Conservation (phyloP, 2,113 vertebrate species). For the Proteles cristata region DNA sequence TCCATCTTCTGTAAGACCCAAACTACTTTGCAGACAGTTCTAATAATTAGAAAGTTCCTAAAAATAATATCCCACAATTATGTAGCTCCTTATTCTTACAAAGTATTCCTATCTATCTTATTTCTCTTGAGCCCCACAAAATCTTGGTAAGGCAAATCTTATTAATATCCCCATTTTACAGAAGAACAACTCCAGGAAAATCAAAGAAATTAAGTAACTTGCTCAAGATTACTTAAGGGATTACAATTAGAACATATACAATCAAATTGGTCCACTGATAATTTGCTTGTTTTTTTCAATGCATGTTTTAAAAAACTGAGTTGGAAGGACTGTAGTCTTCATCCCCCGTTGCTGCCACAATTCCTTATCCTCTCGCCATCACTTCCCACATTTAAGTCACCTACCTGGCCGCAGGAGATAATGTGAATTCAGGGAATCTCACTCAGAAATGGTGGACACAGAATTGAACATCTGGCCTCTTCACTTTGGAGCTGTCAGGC, state of each 20-base stretch:
- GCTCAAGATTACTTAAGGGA: neutral
- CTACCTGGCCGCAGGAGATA: neutral
- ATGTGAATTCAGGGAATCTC: neutral
- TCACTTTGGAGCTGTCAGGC: neutral
- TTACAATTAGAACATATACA: neutral
- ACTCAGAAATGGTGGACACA: neutral
- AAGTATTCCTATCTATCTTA: neutral
- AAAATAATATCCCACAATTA: neutral
- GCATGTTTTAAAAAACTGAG: neutral
- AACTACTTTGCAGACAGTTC: neutral
- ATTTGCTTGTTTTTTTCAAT: neutral
- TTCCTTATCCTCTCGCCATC: neutral
- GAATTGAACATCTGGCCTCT: neutral
- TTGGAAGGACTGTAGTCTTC: neutral
- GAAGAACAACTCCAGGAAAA: neutral
- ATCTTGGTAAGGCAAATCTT: neutral
- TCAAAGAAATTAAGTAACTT: neutral
- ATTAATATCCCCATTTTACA: neutral
- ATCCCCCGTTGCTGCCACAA: too few relatives aligned
- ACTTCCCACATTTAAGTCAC: neutral
- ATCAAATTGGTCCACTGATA: neutral
- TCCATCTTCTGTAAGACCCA: neutral
- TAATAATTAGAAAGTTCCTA: constrained; percentile 21
- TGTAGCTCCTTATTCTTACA: neutral
- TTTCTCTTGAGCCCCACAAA: neutral